Conservation (phyloP, 2,797 vertebrate genomes). For the Hypotaenidia okinawae region DNA sequence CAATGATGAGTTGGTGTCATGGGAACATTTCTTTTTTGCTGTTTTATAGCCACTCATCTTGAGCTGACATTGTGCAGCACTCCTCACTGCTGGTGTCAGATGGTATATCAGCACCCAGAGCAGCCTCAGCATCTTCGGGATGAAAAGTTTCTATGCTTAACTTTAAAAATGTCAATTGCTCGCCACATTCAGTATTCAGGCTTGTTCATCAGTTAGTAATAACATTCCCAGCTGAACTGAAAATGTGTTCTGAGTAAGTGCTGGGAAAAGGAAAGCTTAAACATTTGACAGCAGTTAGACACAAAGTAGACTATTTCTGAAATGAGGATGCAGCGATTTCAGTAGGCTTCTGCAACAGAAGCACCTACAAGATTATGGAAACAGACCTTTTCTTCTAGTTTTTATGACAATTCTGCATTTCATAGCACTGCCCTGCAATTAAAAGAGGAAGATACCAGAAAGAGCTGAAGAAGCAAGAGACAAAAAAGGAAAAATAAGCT, state of each 20-base stretch:
- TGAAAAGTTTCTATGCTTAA: constrained; percentile 62
- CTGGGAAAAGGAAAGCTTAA: constrained; percentile 28
- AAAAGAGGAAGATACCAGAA: constrained; percentile 18
- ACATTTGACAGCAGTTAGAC: constrained; percentile 25
- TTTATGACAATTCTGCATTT: constrained; percentile 25
- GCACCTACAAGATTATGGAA: neutral
- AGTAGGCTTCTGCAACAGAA: constrained; percentile 13
- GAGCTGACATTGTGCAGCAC: neutral
- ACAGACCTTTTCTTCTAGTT: constrained; percentile 36
- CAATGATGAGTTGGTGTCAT: neutral
- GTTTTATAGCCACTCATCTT: constrained; percentile 39
- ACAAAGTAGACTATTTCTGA: constrained; percentile 39
- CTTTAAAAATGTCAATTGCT: constrained; percentile 34
- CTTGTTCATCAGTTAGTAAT: constrained; percentile 62
- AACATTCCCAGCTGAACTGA: constrained; percentile 38
- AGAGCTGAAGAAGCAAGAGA: constrained; percentile 47
- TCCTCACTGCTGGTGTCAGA: constrained; percentile 4
- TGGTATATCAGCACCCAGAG: constrained; percentile 35
- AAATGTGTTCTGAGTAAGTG: constrained; percentile 16
- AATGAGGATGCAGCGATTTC: neutral
- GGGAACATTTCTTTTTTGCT: neutral
- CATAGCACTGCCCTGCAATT: constrained; percentile 15
- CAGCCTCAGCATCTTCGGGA: constrained; percentile 49
- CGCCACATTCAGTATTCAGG: neutral
- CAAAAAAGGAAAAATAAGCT: constrained; percentile 57